phyloP scores from a whole-genome alignment of 2,888 invertebrate genomes.

The Phymatocera aterrima region DNA sequence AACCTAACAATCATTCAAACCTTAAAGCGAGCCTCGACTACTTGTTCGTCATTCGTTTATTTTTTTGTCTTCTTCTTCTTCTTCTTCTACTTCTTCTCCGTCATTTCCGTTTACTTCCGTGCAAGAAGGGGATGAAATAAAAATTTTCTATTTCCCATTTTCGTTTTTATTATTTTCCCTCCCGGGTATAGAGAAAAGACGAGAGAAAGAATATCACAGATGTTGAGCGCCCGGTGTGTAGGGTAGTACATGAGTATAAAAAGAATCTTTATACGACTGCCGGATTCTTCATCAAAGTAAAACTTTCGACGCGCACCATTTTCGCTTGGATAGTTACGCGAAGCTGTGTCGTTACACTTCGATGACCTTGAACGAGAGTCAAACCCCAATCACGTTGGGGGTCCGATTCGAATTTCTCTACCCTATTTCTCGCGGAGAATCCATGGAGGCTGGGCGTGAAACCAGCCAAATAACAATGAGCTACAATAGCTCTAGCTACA shows the following conservation, averaged over 20 bases:
- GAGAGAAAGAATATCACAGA: neutral
- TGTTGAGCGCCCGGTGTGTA: neutral
- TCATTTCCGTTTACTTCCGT: neutral
- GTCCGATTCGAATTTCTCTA: neutral
- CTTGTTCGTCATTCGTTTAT: too few species aligned
- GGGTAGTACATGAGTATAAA: neutral
- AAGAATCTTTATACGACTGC: neutral
- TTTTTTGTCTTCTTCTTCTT: too few species aligned
- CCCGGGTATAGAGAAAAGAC: neutral
- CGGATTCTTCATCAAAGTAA: constrained; percentile 26
- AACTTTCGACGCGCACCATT: constrained; percentile 20
- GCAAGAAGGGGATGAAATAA: too few species aligned
- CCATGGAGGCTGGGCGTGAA: neutral
- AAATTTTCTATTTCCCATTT: neutral
- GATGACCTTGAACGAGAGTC: constrained; percentile 22
- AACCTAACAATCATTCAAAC: too few species aligned
- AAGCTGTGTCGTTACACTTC: constrained; percentile 4
- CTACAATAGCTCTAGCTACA: too few species aligned
- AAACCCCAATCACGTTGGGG: neutral
- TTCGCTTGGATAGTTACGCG: constrained; percentile 2
- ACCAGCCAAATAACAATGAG: constrained; percentile 35
- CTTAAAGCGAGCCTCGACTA: too few species aligned
- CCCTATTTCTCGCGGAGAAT: neutral
- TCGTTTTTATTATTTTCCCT: neutral
- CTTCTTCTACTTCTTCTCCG: neutral